phyloP scores from a whole-genome alignment of 2,888 invertebrate genomes.

The Pachycephus smyrnensis region DNA sequence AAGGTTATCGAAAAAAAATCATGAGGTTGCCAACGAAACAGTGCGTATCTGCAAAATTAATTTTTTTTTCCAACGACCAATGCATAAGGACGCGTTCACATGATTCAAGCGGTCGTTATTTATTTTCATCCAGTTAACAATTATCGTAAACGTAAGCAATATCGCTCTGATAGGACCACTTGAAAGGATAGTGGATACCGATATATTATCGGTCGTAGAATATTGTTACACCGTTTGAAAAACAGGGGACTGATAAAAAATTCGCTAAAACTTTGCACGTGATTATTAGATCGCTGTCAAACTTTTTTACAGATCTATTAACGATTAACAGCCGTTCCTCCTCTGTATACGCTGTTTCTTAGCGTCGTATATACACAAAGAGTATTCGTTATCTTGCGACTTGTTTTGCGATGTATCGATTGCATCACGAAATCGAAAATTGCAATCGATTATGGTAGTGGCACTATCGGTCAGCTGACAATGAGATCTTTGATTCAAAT shows the following conservation, averaged over 20 bases:
- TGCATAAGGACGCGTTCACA: background rate
- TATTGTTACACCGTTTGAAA: background rate
- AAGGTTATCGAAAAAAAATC: no score
- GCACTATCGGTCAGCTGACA: background rate
- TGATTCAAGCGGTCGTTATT: background rate
- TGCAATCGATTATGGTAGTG: background rate
- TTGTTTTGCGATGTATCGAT: background rate
- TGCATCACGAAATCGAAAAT: background rate
- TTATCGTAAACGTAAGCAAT: background rate
- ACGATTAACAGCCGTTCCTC: background rate
- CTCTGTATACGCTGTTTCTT: background rate
- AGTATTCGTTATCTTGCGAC: background rate
- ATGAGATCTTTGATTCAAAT: background rate
- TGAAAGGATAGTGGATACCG: background rate
- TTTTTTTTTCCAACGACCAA: no score
- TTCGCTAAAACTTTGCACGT: background rate
- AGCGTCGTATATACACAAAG: background rate
- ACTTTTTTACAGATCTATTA: background rate
- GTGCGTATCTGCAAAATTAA: no score
- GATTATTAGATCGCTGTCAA: background rate
- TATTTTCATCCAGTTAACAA: background rate
- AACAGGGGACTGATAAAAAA: background rate
- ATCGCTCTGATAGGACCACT: background rate
- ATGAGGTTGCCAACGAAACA: no score
- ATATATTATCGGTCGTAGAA: background rate